Base-by-base conservation (phyloP, 92 coral and sea anemone species). In the Palythoa grandis region DNA sequence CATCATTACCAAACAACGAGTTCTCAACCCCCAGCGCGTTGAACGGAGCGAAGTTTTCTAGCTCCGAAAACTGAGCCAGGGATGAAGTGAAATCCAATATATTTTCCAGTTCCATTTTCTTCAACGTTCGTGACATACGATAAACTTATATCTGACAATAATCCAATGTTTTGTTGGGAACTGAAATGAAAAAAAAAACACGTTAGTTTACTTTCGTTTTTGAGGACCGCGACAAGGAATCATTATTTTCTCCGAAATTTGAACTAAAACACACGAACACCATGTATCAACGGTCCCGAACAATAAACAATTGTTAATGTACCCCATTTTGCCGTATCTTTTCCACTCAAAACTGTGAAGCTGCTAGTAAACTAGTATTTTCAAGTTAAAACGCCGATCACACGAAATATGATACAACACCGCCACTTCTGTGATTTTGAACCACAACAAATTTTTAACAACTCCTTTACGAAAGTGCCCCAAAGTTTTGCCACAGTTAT, bases 71-170 rank as follows among this genome's bases (percentile, higher is more conserved):
- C 12, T 69, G 89, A 35, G 92, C 86, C 77, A 84, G 87, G 24
- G 92, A 77, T 61, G 88, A 88, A 75, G 98, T 54, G 76, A 88
- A 87, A 74, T 84, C 86, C 48, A 87, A 85, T 7, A 77, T 82
- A 77, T 87, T 88, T 67, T 94, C 95, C 95, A 94, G 87, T 86
- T 86, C 88, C 80, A 91, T 68, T 92, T 87, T 86, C 88, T 94
- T 90, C 82, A 86, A 88, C 0, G 98, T 94, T 58, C 98, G 91
- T 82, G 98, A 95, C 98, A 94, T 94, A 15, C 16, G 76, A 53
- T 52, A 58, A 56, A 40, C 69, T 53, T 54, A 83, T 83, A 71
- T 58, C 39, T 66, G 86, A 53, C 67, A 76, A 65, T 69, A 76
- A 72, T 76, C 84, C 84, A 76, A 66, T 83, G 70, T 84, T 84